Evolutionary conservation across 2,888 invertebrate species (phyloP).

Genomic region (Nemurella pictetii): DNA sequence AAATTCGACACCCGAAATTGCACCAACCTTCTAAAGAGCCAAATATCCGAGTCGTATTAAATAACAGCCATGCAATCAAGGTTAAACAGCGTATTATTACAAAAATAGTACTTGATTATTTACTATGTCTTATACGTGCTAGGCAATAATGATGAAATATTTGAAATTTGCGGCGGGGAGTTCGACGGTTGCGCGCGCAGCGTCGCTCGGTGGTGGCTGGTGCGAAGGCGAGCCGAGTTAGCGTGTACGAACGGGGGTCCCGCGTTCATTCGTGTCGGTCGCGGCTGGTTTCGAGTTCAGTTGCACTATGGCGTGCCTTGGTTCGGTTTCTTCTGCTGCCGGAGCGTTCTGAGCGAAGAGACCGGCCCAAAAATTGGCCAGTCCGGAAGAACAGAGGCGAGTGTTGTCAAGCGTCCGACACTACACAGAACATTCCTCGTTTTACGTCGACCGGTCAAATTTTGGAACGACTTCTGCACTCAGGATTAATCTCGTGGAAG

Average conservation of each 20-base stretch:
- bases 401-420: slow-evolving; percentile 34
- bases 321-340: slow-evolving; percentile 31
- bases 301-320: slow-evolving; percentile 43
- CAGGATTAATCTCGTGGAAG: not conserved
- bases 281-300: slow-evolving; percentile 39
- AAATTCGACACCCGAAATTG: not conserved
- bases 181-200: not conserved
- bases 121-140: slow-evolving; percentile 16
- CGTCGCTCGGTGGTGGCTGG: not conserved
- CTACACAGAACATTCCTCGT: slow-evolving; percentile 37
- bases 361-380: slow-evolving; percentile 41
- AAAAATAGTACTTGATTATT: slow-evolving; percentile 18
- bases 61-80: slow-evolving; percentile 25
- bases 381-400: slow-evolving; percentile 39
- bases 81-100: slow-evolving; percentile 18
- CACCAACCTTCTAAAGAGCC: not conserved
- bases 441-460: slow-evolving; percentile 37
- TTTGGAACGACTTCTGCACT: slow-evolving; percentile 39
- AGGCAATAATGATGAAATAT: slow-evolving; percentile 9
- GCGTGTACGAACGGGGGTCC: not conserved
- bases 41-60: not conserved
- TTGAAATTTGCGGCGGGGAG: not conserved
- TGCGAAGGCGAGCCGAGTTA: not conserved
- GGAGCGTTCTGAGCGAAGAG: slow-evolving; percentile 40
- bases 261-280: not conserved